Percentiles rank a stretch among this genome's conserved stretches.
Conservation (phyloP, 2,113 vertebrate genomes). For the Hemichromis elongatus region DNA sequence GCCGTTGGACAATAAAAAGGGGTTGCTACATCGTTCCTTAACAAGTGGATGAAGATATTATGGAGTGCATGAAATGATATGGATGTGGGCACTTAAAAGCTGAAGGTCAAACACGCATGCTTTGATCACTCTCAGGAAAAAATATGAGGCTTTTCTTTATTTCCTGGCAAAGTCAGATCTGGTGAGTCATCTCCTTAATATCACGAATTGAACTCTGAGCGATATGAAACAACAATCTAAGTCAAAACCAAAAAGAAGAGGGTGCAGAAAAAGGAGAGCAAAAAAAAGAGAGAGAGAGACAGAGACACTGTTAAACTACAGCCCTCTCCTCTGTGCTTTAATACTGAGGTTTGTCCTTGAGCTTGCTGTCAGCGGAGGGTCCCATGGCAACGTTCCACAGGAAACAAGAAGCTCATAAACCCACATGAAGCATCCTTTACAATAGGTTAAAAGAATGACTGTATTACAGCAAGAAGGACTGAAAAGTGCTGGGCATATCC, state of each 20-base stretch:
- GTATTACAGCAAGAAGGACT: not conserved
- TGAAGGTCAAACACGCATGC: not conserved
- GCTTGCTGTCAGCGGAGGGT: not conserved
- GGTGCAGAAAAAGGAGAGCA: not conserved
- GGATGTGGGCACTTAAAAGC: not conserved
- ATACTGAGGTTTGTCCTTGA: constrained; percentile 20
- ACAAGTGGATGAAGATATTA: not conserved
- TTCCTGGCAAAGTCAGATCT: not conserved
- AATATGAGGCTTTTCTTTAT: not conserved
- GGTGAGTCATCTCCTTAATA: not conserved
- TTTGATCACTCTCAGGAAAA: not conserved
- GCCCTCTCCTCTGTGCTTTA: not conserved
- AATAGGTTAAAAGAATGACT: not conserved
- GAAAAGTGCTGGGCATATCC: not conserved
- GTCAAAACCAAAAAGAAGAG: not conserved
- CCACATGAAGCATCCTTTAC: not conserved
- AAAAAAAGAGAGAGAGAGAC: not conserved
- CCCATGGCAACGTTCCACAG: constrained; percentile 4
- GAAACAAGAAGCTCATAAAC: not conserved
- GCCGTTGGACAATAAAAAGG: not conserved
- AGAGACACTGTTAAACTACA: not conserved
- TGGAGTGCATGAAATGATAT: not conserved
- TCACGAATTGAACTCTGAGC: not conserved
- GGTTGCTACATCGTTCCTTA: not conserved
- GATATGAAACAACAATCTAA: not conserved